These are phyloP conservation scores for Osedax fenrisi DNA, from an alignment of 2,888 invertebrate species.

Conservation along the genomic window DNA sequence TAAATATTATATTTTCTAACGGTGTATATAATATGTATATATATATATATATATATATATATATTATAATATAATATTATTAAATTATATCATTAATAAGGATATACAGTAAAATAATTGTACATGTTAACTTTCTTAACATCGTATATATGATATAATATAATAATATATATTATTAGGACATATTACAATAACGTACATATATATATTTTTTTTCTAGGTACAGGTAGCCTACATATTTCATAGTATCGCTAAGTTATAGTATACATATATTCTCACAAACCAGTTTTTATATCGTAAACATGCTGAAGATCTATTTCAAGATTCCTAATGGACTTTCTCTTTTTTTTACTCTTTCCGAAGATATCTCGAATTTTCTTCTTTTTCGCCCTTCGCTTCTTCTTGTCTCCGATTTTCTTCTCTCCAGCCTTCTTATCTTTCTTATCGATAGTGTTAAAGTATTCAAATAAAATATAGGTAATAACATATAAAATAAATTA, in stretches of 20 bases:
- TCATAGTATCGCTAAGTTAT: background rate
- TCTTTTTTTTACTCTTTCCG: background rate
- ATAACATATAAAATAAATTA: background rate
- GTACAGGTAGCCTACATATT: background rate
- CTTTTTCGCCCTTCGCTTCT: background rate
- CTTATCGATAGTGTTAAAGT: background rate
- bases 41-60: too few species aligned
- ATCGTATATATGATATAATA: too few species aligned
- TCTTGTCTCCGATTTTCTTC: background rate
- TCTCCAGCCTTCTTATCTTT: background rate
- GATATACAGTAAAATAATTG: too few species aligned
- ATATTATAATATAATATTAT: too few species aligned
- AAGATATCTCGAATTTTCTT: background rate
- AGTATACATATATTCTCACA: too few species aligned
- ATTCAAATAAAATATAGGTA: background rate
- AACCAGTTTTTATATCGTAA: background rate
- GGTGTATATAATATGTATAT: too few species aligned
- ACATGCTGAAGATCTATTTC: background rate
- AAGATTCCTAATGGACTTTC: background rate
- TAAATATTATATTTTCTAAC: too few species aligned
- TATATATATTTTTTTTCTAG: too few species aligned
- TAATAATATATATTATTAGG: too few species aligned
- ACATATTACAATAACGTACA: too few species aligned
- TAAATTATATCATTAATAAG: too few species aligned
- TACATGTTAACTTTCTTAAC: too few species aligned